phyloP scores from a whole-genome alignment of 2,888 invertebrate genomes.

The Cosmopolites sordidus region DNA sequence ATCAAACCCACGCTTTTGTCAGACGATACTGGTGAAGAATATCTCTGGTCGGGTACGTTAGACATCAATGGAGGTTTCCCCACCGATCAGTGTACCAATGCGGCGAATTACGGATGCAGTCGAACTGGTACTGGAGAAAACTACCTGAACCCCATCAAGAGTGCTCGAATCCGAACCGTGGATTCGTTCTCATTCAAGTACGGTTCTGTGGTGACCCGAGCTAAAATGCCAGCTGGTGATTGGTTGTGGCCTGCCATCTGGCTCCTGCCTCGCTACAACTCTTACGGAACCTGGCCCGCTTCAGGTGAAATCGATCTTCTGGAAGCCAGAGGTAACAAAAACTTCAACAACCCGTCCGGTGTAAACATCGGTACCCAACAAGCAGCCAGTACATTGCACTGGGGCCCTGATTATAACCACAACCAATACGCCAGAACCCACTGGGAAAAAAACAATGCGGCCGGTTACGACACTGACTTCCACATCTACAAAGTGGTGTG shows the following conservation, averaged over 20 bases:
- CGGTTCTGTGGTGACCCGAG: slow-evolving; percentile 60
- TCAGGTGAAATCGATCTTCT: slow-evolving; percentile 70
- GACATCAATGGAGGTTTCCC: slow-evolving; percentile 59
- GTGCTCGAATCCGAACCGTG: slow-evolving; percentile 60
- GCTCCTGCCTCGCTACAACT: slow-evolving; percentile 61
- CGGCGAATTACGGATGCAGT: slow-evolving; percentile 52
- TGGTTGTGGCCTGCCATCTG: slow-evolving; percentile 71
- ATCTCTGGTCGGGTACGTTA: slow-evolving; percentile 52
- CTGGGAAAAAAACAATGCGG: slow-evolving; percentile 42
- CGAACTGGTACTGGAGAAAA: slow-evolving; percentile 53
- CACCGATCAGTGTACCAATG: slow-evolving; percentile 53
- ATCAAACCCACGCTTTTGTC: slow-evolving; percentile 59
- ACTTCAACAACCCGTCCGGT: slow-evolving; percentile 34
- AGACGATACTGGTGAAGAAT: slow-evolving; percentile 54
- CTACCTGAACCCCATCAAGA: slow-evolving; percentile 57
- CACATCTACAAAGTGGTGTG: slow-evolving; percentile 65
- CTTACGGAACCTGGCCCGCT: slow-evolving; percentile 65
- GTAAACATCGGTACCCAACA: slow-evolving; percentile 55
- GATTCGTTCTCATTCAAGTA: slow-evolving; percentile 63
- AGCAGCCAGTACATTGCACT: slow-evolving; percentile 62
- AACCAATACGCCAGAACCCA: slow-evolving; percentile 46
- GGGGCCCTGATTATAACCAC: slow-evolving; percentile 54
- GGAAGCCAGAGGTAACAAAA: slow-evolving; percentile 62
- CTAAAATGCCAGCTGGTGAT: slow-evolving; percentile 67
- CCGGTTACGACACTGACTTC: slow-evolving; percentile 56